Evolutionary conservation across 1,140 invertebrate genomes (phyloP), one percentile per base, ranked within the genome.

Genomic region (Acromyrmex charruanus): DNA sequence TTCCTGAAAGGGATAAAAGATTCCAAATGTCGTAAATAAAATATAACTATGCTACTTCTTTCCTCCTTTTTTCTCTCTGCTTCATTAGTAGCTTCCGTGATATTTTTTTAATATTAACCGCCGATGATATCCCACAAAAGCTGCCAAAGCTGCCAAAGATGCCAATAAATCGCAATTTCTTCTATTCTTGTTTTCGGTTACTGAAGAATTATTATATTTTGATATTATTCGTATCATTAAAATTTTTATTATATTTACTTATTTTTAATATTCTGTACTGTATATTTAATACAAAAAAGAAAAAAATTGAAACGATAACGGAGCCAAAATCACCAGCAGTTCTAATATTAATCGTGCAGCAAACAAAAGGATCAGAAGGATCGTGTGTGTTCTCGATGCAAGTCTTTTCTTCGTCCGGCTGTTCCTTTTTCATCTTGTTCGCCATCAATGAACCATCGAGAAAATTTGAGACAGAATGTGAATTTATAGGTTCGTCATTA

Each of bases 401-500:
- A 28, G 39, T 87, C 55, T 53, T 51, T 44, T 31, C 44, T 9
- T 59, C 0, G 10, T 44, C 39, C 51, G 25, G 14, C 18, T 5
- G 65, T 3, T 51, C 7, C 5, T 55, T 31, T 21, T 39, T 16
- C 25, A 31, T 35, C 5, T 49, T 35, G 35, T n/a, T 82, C 65
- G 28, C 74, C 59, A 31, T 84, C 77, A 44, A 63, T 25, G 51
- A 72, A 59, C 44, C 63, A 63, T 80, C 68, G 55, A 31, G 25
- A 59, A 69, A 39, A 55, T 49, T 39, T 16, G n/a, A 59, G 25
- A 69, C 25, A 31, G 65, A 69, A 51, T 53, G 82, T 51, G 72
- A 88, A 89, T 92, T 89, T 89, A 92, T 90, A 90, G 91, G 77
- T 89, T 92, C 93, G 92, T 93, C 93, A 93, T 94, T 94, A 94